phyloP scores from a whole-genome alignment of 2,113 vertebrate species.

The Clupea harengus region DNA sequence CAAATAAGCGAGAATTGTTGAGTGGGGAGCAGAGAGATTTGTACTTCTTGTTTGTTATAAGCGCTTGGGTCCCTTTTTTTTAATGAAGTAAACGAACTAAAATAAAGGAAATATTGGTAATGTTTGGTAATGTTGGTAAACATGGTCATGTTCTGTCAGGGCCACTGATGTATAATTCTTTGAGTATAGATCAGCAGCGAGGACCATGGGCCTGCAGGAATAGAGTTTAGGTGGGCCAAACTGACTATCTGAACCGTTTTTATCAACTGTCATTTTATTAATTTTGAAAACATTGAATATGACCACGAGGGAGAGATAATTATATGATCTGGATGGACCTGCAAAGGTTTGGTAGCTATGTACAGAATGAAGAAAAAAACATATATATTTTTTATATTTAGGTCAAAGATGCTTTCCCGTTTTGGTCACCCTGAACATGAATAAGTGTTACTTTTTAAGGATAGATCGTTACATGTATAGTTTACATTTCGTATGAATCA shows the following conservation, averaged over 20 bases:
- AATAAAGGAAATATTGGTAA: too few species aligned
- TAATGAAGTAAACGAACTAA: background rate
- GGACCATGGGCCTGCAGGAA: too few species aligned
- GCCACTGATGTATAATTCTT: too few species aligned
- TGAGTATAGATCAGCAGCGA: too few species aligned
- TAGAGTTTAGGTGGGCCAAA: background rate
- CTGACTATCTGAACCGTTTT: background rate
- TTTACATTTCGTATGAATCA: too few species aligned
- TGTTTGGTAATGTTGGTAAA: too few species aligned
- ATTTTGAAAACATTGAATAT: background rate
- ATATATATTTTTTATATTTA: too few species aligned
- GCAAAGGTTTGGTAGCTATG: background rate
- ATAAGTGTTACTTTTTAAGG: too few species aligned
- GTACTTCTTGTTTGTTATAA: background rate
- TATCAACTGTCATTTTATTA: background rate
- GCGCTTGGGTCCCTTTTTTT: background rate
- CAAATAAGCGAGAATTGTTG: background rate
- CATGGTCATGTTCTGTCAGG: too few species aligned
- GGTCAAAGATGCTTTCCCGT: too few species aligned
- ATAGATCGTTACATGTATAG: too few species aligned
- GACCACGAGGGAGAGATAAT: background rate
- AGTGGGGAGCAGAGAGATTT: background rate
- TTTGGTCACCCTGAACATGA: too few species aligned
- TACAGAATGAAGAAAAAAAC: background rate
- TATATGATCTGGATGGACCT: background rate